Conservation (phyloP, 2,113 vertebrate species). For the Cyanistes caeruleus region DNA sequence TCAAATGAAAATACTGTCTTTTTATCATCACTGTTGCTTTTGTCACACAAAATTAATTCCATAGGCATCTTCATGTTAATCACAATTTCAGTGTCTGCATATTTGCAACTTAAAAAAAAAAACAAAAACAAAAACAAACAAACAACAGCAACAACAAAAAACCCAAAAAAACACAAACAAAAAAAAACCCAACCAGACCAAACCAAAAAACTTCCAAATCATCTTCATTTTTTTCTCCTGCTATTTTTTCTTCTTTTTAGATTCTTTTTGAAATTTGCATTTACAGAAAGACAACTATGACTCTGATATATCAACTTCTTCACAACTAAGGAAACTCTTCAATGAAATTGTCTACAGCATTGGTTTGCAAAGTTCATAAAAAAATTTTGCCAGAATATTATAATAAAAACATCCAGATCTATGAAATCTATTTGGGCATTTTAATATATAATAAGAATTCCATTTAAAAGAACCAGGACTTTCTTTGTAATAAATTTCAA, state of each 20-base stretch:
- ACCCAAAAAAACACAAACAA: too few species aligned
- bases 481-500: not conserved
- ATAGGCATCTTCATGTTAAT: not conserved
- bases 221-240: not conserved
- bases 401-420: not conserved
- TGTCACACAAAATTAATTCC: not conserved
- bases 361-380: not conserved
- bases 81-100: not conserved
- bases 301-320: not conserved
- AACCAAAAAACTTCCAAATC: not conserved
- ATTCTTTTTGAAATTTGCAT: not conserved
- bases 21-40: not conserved
- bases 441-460: not conserved
- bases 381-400: not conserved
- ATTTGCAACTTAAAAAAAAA: not conserved
- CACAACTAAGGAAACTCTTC: not conserved
- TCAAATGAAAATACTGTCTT: not conserved
- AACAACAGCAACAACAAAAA: too few species aligned
- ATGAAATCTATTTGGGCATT: not conserved
- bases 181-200: not conserved
- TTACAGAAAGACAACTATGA: not conserved
- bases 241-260: not conserved
- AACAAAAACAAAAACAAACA: not conserved
- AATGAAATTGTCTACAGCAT: not conserved
- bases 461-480: not conserved